A percentile compares a stretch with the other conserved stretches of the same genome.
Evolutionary conservation across 2,888 invertebrate species (phyloP).

Genomic region (Sinhomidia bicolor): DNA sequence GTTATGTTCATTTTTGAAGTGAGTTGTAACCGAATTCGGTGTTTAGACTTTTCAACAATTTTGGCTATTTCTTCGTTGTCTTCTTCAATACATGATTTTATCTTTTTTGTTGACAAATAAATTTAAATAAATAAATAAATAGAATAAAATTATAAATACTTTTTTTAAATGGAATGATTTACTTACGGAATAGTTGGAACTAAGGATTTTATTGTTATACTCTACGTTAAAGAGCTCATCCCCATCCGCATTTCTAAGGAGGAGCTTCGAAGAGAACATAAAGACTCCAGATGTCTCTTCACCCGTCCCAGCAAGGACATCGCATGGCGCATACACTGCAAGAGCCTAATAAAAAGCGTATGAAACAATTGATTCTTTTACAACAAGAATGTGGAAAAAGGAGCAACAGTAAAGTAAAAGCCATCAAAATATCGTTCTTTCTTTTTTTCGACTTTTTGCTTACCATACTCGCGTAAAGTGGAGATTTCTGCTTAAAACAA

Average conservation of each 20-base stretch:
- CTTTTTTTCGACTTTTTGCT: too few species aligned
- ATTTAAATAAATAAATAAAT: too few species aligned
- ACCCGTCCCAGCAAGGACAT: constrained; percentile 72
- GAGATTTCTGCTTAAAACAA: constrained; percentile 77
- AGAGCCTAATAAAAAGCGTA: constrained; percentile 59
- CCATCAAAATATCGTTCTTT: too few species aligned
- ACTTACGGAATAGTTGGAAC: constrained; percentile 58
- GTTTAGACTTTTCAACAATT: constrained; percentile 67
- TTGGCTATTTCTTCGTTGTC: constrained; percentile 59
- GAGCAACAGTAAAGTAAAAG: too few species aligned
- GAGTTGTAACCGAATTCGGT: constrained; percentile 70
- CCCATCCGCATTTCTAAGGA: constrained; percentile 76
- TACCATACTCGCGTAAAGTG: constrained; percentile 72
- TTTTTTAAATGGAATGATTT: background rate
- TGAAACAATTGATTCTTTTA: constrained; percentile 13
- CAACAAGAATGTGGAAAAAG: background rate
- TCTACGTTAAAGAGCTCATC: constrained; percentile 74
- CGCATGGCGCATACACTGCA: constrained; percentile 74
- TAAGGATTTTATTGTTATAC: constrained; percentile 58
- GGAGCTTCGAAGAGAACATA: constrained; percentile 73
- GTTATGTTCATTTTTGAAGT: constrained; percentile 70
- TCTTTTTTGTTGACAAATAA: constrained; percentile 32
- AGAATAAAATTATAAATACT: background rate
- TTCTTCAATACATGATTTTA: constrained; percentile 50
- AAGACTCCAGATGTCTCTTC: constrained; percentile 73